Evolutionary conservation across 2,888 invertebrate species (phyloP).

Genomic region (Nebria brevicollis): DNA sequence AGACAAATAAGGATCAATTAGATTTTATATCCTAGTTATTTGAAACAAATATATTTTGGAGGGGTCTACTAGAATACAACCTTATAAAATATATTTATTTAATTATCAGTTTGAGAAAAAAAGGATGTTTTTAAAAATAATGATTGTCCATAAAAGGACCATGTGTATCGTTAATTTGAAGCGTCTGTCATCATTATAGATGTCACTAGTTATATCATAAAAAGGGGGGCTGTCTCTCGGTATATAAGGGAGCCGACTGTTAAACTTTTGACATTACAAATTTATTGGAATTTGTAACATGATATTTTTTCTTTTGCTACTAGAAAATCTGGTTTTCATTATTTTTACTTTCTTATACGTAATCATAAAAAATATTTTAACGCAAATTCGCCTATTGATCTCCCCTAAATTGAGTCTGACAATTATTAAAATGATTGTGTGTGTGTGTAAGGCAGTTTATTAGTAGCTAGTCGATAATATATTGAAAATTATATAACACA

Average conservation of each 20-base stretch:
- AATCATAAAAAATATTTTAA: too few relatives aligned
- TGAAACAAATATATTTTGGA: too few relatives aligned
- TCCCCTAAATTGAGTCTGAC: too few relatives aligned
- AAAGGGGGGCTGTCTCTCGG: not conserved
- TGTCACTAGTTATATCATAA: not conserved
- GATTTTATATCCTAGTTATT: too few relatives aligned
- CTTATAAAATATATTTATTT: not conserved
- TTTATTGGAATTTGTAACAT: slow-evolving; percentile 20
- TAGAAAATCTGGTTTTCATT: not conserved
- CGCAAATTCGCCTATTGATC: too few relatives aligned
- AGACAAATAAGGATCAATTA: too few relatives aligned
- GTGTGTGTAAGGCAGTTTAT: too few relatives aligned
- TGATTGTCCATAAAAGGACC: slow-evolving; percentile 24
- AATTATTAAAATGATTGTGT: too few relatives aligned
- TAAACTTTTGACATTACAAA: slow-evolving; percentile 26
- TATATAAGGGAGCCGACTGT: slow-evolving; percentile 12
- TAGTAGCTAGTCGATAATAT: not conserved
- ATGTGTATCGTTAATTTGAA: slow-evolving; percentile 31
- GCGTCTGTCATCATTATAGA: slow-evolving; percentile 28
- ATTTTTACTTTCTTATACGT: not conserved
- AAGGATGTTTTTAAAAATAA: not conserved
- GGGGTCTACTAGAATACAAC: too few relatives aligned
- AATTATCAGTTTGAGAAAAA: not conserved
- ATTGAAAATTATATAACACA: not conserved
- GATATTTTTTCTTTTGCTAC: not conserved